Base-by-base conservation (phyloP, 2,113 vertebrate species). In the Poecile atricapillus region DNA sequence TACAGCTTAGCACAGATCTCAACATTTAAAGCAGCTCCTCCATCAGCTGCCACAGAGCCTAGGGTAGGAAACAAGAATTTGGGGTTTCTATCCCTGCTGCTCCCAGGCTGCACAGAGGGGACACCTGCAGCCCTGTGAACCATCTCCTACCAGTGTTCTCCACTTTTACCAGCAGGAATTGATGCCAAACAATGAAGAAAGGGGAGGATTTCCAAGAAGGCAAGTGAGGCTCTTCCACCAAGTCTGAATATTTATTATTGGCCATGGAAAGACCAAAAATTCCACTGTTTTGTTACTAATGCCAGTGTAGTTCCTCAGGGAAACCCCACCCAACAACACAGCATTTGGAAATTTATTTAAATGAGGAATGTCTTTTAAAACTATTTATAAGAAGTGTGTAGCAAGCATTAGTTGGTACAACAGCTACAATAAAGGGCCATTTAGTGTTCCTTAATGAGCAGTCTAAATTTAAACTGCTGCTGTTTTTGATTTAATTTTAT, bases 401-500 rank as follows among this genome's bases (percentile, higher is more conserved):
- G 35, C 13, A 28, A 62, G 46, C 39, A 43, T 28, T 67, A 62
- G 46, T 50, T 71, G 37, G 33, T 35, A 30, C n/a, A 49, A 41
- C 44, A 80, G 58, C 46, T 69, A n/a, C 3, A 73, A 53, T 22
- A 50, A 87, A 83, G 74, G 50, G 37, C 23, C 76, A 56, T 1
- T 22, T 52, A 68, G 15, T 39, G 33, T 65, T 95, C 93, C 80
- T 90, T 86, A 59, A 60, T 8, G 31, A 77, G 53, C 21, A 75
- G 56, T 75, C 83, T 80, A 65, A 55, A 92, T 47, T 89, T 70
- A 52, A 73, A 27, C 78, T 50, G 25, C 52, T 58, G 39, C 55
- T 90, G 46, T 47, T 65, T 87, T 69, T 85, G 62, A 83, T 56
- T 68, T 79, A 47, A n/a, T 83, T 87, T 74, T 67, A 52, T 50